Base-by-base conservation (phyloP, 2,888 invertebrate genomes). In the Drosophila phalerata region DNA sequence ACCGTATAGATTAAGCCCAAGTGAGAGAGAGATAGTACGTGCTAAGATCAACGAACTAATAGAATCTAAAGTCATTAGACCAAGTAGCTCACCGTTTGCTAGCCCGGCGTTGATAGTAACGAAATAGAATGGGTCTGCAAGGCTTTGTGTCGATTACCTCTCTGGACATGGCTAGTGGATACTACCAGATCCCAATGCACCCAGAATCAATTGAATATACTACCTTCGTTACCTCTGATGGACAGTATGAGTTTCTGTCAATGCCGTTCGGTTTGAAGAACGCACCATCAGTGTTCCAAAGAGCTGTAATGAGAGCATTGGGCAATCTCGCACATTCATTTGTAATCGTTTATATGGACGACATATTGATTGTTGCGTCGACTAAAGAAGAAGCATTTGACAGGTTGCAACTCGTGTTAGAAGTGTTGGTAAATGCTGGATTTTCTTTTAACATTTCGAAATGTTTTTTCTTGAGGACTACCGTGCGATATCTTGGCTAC, bases 211-310 rank as follows among this genome's bases (percentile, higher is more conserved):
- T 17, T 17, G 40, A 58, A n/a, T 37, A 19, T 17, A 57, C 57
- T 10, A 32, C 22, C 13, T 40, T 60, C 13, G 48, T 40, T 22
- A 51, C 47, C 10, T 30, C 30, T 15, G 47, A 47, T 9, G 30
- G 30, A 9, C 52, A 56, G n/a, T 45, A n/a, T 6, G 37, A 56
- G 15, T 56, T 45, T 30, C 17, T 45, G 9, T 13, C 30, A n/a
- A 56, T 45, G 45, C 56, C 45, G 13, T 56, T 56, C 22, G 56
- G 45, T 11, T 56, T 57, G 13, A 57, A 47, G 9, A 57, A 57
- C 10, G 37, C 25, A 10, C 57, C 47, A 5, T 25, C 37, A 11
- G 34, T 56, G 6, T 56, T 56, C 34, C 45, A 37, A 32, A 15
- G 34, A n/a, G 42, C 53, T n/a, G 17, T 43, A 25, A 37, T 22